A percentile compares a stretch with the other conserved stretches of the same genome.
phyloP scores from a whole-genome alignment of 2,797 vertebrate genomes.

The Alfaro cultratus region DNA sequence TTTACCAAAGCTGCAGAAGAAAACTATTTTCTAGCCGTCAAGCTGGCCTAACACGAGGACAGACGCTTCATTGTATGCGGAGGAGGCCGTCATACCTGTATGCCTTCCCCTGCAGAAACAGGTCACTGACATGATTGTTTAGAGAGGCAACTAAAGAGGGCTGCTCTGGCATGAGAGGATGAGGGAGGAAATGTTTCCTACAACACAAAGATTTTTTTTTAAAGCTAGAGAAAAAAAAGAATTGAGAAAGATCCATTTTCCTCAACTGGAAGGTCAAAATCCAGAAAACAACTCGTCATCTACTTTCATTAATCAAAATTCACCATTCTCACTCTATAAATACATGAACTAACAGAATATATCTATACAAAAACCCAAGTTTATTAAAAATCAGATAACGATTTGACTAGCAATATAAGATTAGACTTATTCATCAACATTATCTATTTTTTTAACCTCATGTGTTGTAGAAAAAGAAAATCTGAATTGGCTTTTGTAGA shows the following conservation, averaged over 20 bases:
- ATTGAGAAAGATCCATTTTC: not conserved
- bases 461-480: not conserved
- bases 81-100: slow-evolving; percentile 5
- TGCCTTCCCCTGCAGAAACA: not conserved
- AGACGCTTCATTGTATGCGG: not conserved
- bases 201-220: not conserved
- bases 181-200: not conserved
- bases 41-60: not conserved
- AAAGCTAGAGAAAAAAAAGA: not conserved
- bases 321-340: not conserved
- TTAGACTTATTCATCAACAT: not conserved
- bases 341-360: not conserved
- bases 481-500: not conserved
- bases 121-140: not conserved
- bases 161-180: not conserved
- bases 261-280: not conserved
- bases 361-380: not conserved
- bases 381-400: not conserved
- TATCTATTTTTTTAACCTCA: no score
- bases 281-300: not conserved
- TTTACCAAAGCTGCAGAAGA: slow-evolving; percentile 1
- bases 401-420: not conserved
- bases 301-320: not conserved
- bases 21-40: not conserved
- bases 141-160: not conserved